phyloP scores from a whole-genome alignment of 2,113 vertebrate genomes.

The Cyprinodon brontotheroides region DNA sequence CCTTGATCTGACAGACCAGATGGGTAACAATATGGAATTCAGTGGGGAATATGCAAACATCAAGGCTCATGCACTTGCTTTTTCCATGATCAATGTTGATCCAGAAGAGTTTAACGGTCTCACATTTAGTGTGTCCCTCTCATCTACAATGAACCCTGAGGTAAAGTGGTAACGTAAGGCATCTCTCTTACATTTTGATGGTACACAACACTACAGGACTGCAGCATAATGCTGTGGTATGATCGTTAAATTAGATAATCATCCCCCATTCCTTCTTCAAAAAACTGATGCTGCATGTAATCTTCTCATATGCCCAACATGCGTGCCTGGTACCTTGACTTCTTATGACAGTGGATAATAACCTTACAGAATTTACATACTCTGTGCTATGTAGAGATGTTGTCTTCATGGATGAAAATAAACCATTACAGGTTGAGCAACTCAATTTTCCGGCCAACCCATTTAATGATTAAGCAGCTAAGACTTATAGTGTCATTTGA shows the following conservation, averaged over 20 bases:
- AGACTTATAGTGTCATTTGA: neutral
- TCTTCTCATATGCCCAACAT: neutral
- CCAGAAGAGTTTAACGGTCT: constrained; percentile 78
- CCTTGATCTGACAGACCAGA: constrained; percentile 78
- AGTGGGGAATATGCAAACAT: constrained; percentile 67
- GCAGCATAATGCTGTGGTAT: no score
- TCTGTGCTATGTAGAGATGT: neutral
- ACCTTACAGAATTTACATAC: neutral
- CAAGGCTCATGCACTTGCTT: constrained; percentile 70
- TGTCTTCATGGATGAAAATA: neutral
- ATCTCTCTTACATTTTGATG: neutral
- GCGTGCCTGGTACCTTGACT: neutral
- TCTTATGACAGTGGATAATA: neutral
- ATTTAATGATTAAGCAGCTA: neutral
- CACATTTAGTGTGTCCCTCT: constrained; percentile 79
- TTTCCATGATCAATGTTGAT: constrained; percentile 77
- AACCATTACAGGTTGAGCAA: neutral
- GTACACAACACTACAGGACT: neutral
- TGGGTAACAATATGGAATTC: constrained; percentile 83
- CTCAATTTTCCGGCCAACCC: neutral
- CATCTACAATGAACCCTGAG: constrained; percentile 67
- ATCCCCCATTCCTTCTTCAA: no score
- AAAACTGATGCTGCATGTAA: no score
- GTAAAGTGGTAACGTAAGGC: constrained; percentile 62
- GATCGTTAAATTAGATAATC: no score